A percentile compares a stretch with the other conserved stretches of the same genome.
These are phyloP conservation scores for Danio rerio DNA, from an alignment of 2,113 vertebrate genomes.

Conservation along the genomic window DNA sequence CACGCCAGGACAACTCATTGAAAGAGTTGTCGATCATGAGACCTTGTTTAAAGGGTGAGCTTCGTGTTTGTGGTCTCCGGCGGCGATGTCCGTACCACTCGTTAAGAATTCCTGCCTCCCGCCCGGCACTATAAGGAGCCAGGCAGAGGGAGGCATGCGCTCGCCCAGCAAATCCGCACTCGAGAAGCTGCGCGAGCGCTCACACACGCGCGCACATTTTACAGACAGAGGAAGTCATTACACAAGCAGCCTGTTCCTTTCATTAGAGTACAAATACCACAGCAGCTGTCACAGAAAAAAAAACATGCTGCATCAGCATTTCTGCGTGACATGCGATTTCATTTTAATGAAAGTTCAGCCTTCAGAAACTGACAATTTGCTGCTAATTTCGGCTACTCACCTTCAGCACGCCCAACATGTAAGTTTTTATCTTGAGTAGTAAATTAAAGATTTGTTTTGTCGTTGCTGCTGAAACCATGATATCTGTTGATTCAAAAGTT, in stretches of 20 bases:
- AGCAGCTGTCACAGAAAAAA: constrained; percentile 25
- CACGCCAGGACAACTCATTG: constrained; percentile 73
- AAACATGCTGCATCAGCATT: constrained; percentile 59
- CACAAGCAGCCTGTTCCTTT: constrained; percentile 60
- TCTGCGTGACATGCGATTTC: constrained; percentile 51
- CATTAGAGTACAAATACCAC: constrained; percentile 60
- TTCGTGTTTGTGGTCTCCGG: constrained; percentile 81
- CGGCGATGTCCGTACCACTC: constrained; percentile 94
- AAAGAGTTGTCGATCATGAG: constrained; percentile 82
- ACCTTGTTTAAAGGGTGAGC: constrained; percentile 82
- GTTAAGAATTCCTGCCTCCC: constrained; percentile 83
- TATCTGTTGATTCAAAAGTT: too few relatives aligned
- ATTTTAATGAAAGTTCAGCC: not conserved
- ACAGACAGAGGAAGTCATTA: constrained; percentile 49
- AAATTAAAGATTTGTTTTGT: too few relatives aligned
- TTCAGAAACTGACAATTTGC: too few relatives aligned
- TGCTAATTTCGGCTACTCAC: too few relatives aligned
- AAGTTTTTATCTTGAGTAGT: too few relatives aligned
- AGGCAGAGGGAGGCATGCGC: constrained; percentile 83
- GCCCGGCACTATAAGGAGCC: constrained; percentile 82
- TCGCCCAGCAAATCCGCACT: constrained; percentile 82
- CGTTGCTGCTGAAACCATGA: too few relatives aligned
- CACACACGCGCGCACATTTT: not conserved
- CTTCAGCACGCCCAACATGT: too few relatives aligned
- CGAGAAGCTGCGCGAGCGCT: constrained; percentile 55